Evolutionary conservation across 2,888 invertebrate species (phyloP), one percentile per base, ranked within the genome.

Genomic region (Conistra vaccinii): DNA sequence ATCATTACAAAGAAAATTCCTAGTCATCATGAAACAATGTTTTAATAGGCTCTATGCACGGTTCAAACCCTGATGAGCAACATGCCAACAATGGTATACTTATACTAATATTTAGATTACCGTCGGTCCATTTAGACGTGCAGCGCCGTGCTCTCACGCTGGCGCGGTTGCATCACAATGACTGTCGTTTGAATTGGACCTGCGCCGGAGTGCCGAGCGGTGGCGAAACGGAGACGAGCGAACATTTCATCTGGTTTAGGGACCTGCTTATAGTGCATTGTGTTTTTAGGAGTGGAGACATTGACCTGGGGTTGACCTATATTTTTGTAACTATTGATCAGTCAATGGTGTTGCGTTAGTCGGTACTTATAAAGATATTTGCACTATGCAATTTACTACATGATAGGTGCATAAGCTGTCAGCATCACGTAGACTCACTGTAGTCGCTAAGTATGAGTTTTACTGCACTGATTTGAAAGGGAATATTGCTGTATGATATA

Each of bases 151-250:
- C 86, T 91, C 90, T 90, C 91, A 90, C 89, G 90, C 86, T 68
- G 87, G 62, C 63, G 76, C 78, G 73, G 75, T 90, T 89, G 83
- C 90, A 74, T 85, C 89, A 90, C 87, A 89, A 89, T 84, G 79
- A 78, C 69, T 84, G 76, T 85, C 88, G 87, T 90, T 87, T 89
- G 88, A 91, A 91, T 89, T 89, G 87, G 90, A 88, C 85, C 88
- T 86, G 80, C 80, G 79, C 81, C 23, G 66, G 68, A 72, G 83
- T 83, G 85, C 86, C 70, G 77, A 53, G 82, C 83, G 74, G 83
- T 91, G 90, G 84, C 85, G 90, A 88, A 91, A 89, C 78, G 71
- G 63, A 82, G 78, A 76, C 73, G 77, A 81, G 62, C 83, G 61
- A 81, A 74, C 65, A 72, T 87, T 83, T 83, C 81, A 75, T 84